Base-by-base conservation (phyloP, 1,140 invertebrate genomes). In the Saccostrea glomerata region DNA sequence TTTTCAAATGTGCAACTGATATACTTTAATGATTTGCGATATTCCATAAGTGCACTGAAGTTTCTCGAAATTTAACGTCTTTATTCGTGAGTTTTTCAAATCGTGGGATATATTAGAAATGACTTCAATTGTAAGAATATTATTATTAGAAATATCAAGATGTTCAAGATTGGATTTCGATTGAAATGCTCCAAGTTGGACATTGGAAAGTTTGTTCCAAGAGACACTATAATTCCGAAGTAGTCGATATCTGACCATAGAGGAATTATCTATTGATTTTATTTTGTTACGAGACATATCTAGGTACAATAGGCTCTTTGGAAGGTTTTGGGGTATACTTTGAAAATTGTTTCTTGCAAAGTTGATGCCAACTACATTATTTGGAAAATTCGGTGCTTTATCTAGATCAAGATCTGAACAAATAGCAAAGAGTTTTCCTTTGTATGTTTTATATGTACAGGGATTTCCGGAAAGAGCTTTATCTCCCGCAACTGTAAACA, bases 1-100 rank as follows among this genome's bases (percentile, higher is more conserved):
- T 3, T 36, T 77, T 77, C 15, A 77, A 77, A 77, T 77, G 1
- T 15, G 25, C 23, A 30, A 77, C 23, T 77, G 70, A 17, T 77
- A 13, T 3, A 13, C 15, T 5, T 13, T 15, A 11, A 73, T 13
- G 23, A 73, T 73, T 9, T 30, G 30, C 30, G n/a, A 25, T 11
- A 73, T 23, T 73, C 70, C 70, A 30, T 30, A 73, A 3, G 70
- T 73, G 70, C 70, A 73, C 11, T 73, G 70, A 73, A 73, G 12
- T 30, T 73, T 73, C 36, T 73, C 70, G 7, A 73, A 73, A 73
- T 73, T 73, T 11, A 73, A 13, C 23, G 15, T 36, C 13, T 15
- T 9, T 2, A 73, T 73, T 30, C 4, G 13, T 7, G 70, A 73
- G 0, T 30, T 9, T 30, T 11, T 73, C 15, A 73, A 7, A 23